Base-by-base conservation (phyloP, 1,140 invertebrate species). In the Bilobella aurantiaca region DNA sequence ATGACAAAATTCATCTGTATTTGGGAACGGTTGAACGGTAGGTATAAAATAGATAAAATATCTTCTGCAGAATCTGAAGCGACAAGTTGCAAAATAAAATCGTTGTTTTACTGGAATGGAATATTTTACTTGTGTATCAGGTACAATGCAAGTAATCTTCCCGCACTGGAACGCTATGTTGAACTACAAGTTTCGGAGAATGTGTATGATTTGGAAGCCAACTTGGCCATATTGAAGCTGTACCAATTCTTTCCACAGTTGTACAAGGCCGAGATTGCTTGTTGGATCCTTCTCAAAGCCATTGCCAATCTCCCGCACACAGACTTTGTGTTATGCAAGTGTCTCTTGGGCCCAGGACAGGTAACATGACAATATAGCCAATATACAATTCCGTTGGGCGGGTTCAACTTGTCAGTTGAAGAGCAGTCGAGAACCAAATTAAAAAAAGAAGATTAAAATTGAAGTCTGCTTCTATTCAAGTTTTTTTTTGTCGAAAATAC, bases 261-360 rank as follows among this genome's bases (percentile, higher is more conserved):
- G 70, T 93, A 91, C 73, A 88, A 95, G 75, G 81, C 85, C 56
- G 84, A 87, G 58, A 87, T 96, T 23, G 90, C 89, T 3, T 82
- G 82, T 47, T 84, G 90, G 72, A 96, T 98, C 76, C 79, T 98
- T 12, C 75, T 98, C 58, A 98, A 98, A 76, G 93, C 93, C 1
- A 79, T 98, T 12, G 96, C 94, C 14, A 97, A 97, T 81, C 84
- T 97, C 68, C 95, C 95, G 8, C 91, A 97, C 74, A 93, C 93
- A 21, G 95, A 98, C 80, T 97, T 98, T 77, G 90, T 94, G 30
- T 79, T 98, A 46, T 97, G 94, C 80, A 97, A 97, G 80, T 96
- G 93, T 79, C 82, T 98, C 30, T 81, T 98, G 61, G 87, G 89
- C 70, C 87, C 90, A 73, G 84, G 85, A 76, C 87, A 91, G 77